Percentiles rank a stretch among this genome's conserved stretches.
Conservation (phyloP, 2,888 invertebrate species). For the Clitarchus hookeri region DNA sequence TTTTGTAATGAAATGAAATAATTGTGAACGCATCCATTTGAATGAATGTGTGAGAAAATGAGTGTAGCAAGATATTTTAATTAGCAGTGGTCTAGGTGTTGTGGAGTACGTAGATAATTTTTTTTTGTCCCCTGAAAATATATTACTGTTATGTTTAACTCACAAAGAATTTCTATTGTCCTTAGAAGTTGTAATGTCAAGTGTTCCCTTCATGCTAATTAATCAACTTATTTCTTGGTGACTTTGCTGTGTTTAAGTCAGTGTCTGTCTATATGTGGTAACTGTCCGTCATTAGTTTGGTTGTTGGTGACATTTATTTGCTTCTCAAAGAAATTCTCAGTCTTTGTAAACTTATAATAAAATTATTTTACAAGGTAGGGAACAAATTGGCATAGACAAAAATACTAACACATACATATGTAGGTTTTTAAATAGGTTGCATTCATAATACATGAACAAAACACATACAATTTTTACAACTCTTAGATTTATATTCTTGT, state of each 20-base stretch:
- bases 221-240: not conserved
- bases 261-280: slow-evolving; percentile 18
- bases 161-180: slow-evolving; percentile 22
- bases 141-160: not conserved
- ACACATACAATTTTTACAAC: too few species aligned
- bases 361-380: too few species aligned
- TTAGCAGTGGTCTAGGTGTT: slow-evolving; percentile 35
- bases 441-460: too few species aligned
- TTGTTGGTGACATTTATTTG: slow-evolving; percentile 21
- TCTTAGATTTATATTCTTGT: too few species aligned
- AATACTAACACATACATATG: too few species aligned
- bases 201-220: slow-evolving; percentile 19
- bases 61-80: not conserved
- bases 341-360: not conserved
- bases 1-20: not conserved
- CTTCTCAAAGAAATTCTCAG: slow-evolving; percentile 20
- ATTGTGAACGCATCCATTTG: not conserved
- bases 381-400: too few species aligned
- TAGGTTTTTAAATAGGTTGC: too few species aligned
- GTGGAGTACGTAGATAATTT: slow-evolving; percentile 33
- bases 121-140: slow-evolving; percentile 7
- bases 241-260: slow-evolving; percentile 15
- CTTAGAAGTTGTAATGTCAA: slow-evolving; percentile 19
- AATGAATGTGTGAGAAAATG: slow-evolving; percentile 22
- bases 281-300: slow-evolving; percentile 12